Conservation (phyloP, 2,888 invertebrate species). For the Limnephilus lunatus region DNA sequence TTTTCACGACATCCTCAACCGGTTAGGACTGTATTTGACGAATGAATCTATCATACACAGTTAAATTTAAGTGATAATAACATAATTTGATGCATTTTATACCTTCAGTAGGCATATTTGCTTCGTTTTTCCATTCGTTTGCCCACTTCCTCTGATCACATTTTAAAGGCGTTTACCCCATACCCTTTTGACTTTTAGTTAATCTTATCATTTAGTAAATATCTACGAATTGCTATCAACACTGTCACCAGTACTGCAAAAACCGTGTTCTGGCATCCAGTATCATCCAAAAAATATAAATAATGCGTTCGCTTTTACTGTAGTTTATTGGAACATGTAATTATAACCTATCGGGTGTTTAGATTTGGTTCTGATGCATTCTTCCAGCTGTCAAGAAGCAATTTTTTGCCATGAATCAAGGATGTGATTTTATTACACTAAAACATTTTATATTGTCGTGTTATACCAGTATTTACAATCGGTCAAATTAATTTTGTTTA, state of each 20-base stretch:
- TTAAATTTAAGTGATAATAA: neutral
- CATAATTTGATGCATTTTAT: neutral
- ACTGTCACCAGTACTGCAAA: neutral
- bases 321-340: neutral
- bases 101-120: neutral
- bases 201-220: conserved; percentile 50
- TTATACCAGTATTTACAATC: neutral
- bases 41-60: neutral
- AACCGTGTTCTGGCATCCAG: neutral
- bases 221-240: neutral
- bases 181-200: conserved; percentile 25
- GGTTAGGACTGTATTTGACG: conserved; percentile 29
- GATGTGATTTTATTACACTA: neutral
- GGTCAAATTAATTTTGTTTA: neutral
- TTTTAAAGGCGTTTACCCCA: conserved; percentile 55
- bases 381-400: neutral
- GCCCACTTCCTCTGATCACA: neutral
- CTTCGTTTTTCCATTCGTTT: conserved; percentile 5
- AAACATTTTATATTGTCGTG: neutral
- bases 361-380: neutral
- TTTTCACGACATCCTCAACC: conserved; percentile 31
- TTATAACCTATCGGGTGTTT: conserved; percentile 24
- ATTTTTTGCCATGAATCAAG: neutral
- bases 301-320: neutral
- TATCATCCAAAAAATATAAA: neutral